Evolutionary conservation across 2,113 vertebrate genomes (phyloP), one percentile per base, ranked within the genome.

Genomic region (Actenoides lindsayi): DNA sequence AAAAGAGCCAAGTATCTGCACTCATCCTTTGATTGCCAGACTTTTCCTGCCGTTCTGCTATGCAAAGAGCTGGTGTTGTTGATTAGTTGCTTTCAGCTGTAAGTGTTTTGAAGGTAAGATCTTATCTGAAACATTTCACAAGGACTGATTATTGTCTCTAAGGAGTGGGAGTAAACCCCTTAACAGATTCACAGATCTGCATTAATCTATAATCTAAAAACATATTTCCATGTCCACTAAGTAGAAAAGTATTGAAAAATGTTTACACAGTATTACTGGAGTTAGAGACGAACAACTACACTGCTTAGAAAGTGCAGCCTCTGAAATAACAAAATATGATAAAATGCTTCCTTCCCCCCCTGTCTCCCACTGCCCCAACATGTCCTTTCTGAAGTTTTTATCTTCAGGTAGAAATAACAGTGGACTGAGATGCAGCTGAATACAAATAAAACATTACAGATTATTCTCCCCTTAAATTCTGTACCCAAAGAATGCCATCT

Each of bases 401-500:
- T 9, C 67, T 5, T 35, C 41, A 11, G 37, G 44, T 25, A 92
- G 46, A 62, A 92, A 13, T 15, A 37, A 21, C 7, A 59, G n/a
- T 0, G 27, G 54, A 23, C 21, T 25, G 80, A 87, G 51, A 62
- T 2, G 48, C 2, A 4, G 25, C 16, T 54, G 81, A 82, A 77
- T 3, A 33, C 12, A 60, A 65, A 57, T 3, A 13, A 60, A 56
- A 35, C 10, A 28, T 3, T 21, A 11, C 23, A 64, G 56, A 68
- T 3, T 35, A 6, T 77, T 85, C 94, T 24, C 12, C n/a, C 37
- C 51, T 95, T 50, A 56, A 89, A 85, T 96, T 97, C 54, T 31
- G 39, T 71, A 94, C 95, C 94, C 92, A 96, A 84, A 96, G 94
- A 94, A 84, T 95, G 96, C 96, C 98, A 98, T 87, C 98, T 97